A percentile compares a stretch with the other conserved stretches of the same genome.
phyloP scores from a whole-genome alignment of 2,113 vertebrate species.

The Onychorhynchus coronatus region DNA sequence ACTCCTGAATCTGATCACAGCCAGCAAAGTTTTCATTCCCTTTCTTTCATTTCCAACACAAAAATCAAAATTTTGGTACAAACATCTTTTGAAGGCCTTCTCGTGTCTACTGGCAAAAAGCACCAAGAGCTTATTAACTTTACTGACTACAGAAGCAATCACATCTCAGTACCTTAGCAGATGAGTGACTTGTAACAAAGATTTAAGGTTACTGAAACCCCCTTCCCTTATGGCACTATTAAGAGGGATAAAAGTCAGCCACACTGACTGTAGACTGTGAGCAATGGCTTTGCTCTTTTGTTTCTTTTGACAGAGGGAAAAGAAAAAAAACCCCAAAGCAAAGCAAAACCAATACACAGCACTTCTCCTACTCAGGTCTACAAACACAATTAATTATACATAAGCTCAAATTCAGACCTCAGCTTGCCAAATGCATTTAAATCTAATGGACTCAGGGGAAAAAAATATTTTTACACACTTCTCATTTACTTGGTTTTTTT shows the following conservation, averaged over 20 bases:
- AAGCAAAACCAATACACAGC: neutral
- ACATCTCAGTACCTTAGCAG: neutral
- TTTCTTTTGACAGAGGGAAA: neutral
- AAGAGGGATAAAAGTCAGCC: neutral
- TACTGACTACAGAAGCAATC: neutral
- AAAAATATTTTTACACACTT: neutral
- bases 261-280: neutral
- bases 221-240: neutral
- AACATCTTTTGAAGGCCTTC: neutral
- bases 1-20: neutral
- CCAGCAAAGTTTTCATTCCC: neutral
- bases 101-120: neutral
- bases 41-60: neutral
- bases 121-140: neutral
- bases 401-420: neutral
- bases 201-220: neutral
- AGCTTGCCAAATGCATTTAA: neutral
- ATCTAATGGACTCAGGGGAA: neutral
- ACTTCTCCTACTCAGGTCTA: neutral
- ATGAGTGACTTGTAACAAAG: neutral
- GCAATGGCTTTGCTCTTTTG: neutral
- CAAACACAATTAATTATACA: neutral
- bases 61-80: neutral
- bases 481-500: neutral
- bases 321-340: neutral